phyloP scores from a whole-genome alignment of 2,888 invertebrate species.

The Cantharis nigra region DNA sequence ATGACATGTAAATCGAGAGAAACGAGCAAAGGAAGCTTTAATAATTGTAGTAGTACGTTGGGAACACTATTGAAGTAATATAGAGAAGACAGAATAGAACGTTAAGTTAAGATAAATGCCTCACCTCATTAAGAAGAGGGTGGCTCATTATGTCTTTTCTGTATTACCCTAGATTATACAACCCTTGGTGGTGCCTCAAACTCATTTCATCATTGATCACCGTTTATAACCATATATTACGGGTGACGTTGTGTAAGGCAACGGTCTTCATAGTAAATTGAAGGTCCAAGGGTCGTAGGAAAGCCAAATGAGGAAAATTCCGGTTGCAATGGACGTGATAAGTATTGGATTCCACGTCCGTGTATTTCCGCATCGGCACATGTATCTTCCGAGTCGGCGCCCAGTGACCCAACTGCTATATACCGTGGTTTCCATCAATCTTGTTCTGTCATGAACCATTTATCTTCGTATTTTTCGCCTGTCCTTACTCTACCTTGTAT shows the following conservation, averaged over 20 bases:
- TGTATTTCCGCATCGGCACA: slow-evolving; percentile 51
- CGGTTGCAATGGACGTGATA: slow-evolving; percentile 43
- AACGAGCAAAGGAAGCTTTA: slow-evolving; percentile 24
- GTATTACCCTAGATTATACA: slow-evolving; percentile 34
- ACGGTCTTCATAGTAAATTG: slow-evolving; percentile 28
- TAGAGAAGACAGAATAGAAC: slow-evolving; percentile 26
- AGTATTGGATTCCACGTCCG: slow-evolving; percentile 47
- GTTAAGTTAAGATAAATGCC: slow-evolving; percentile 28
- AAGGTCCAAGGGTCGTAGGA: slow-evolving; percentile 26
- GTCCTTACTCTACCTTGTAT: slow-evolving; percentile 47
- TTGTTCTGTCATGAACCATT: slow-evolving; percentile 55
- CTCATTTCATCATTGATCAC: slow-evolving; percentile 35
- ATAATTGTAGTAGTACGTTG: slow-evolving; percentile 27
- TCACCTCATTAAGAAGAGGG: slow-evolving; percentile 33
- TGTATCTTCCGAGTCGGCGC: slow-evolving; percentile 50
- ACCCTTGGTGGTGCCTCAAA: slow-evolving; percentile 25
- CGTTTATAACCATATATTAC: slow-evolving; percentile 36
- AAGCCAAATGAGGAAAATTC: slow-evolving; percentile 38
- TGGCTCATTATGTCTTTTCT: slow-evolving; percentile 39
- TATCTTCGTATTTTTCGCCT: slow-evolving; percentile 55
- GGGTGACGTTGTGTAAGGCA: slow-evolving; percentile 24
- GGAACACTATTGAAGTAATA: slow-evolving; percentile 28
- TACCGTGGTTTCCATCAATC: slow-evolving; percentile 50
- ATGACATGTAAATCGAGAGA: slow-evolving; percentile 30
- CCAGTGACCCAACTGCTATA: slow-evolving; percentile 34